phyloP scores from a whole-genome alignment of 2,888 invertebrate species.

The Drosophila paracracens region DNA sequence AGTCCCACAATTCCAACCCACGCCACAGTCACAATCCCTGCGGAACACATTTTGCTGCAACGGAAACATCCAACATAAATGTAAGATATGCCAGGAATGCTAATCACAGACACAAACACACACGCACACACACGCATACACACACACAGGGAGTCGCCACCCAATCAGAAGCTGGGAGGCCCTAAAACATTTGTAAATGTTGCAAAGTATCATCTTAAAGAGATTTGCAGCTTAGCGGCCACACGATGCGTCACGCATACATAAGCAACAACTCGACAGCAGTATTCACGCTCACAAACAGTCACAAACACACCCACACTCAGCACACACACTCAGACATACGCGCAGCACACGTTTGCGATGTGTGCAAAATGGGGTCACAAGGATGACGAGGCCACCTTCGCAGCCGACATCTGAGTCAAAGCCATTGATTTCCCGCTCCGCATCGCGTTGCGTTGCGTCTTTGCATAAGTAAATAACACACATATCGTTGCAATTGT shows the following conservation, averaged over 20 bases:
- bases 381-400: conserved; percentile 24
- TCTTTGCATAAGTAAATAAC: conserved; percentile 7
- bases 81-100: conserved; percentile 82
- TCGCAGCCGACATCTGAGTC: conserved; percentile 46
- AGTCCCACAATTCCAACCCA: conserved; percentile 25
- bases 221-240: conserved; percentile 84
- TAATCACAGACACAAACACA: conserved; percentile 70
- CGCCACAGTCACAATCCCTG: conserved; percentile 13
- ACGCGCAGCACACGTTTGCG: conserved; percentile 34
- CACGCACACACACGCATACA: conserved; percentile 20
- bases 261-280: conserved; percentile 68
- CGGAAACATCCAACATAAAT: conserved; percentile 80
- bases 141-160: conserved; percentile 4
- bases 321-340: conserved; percentile 1
- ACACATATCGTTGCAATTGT: conserved; percentile 45
- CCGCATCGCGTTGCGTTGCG: not conserved
- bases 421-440: conserved; percentile 64
- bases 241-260: conserved; percentile 81
- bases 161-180: conserved; percentile 42
- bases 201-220: conserved; percentile 83
- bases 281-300: conserved; percentile 7
- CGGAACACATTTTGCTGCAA: conserved; percentile 73
- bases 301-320: not conserved
- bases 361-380: conserved; percentile 54
- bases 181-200: conserved; percentile 82